Conservation (phyloP, 2,113 vertebrate genomes). For the Mirza zaza region DNA sequence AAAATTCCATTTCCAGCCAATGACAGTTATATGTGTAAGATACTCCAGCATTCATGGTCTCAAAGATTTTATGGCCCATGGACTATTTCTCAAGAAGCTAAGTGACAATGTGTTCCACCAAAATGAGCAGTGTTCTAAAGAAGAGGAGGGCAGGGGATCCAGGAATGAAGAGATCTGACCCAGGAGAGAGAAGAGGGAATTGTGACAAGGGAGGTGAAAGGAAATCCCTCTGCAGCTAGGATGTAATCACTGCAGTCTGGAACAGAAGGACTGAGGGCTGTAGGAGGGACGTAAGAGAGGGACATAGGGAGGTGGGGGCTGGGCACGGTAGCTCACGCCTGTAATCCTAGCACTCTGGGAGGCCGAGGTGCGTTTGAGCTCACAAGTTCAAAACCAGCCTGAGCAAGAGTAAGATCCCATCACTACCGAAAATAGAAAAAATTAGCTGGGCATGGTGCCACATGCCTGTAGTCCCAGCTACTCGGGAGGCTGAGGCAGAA, state of each 20-base stretch:
- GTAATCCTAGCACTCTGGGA: too few relatives aligned
- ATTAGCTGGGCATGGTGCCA: too few relatives aligned
- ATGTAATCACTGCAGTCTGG: background rate
- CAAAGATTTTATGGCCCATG: background rate
- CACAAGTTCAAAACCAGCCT: too few relatives aligned
- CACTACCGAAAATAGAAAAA: too few relatives aligned
- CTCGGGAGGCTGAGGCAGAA: too few relatives aligned
- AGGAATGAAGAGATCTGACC: background rate
- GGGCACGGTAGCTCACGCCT: too few relatives aligned
- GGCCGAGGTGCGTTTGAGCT: too few relatives aligned
- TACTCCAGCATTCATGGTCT: background rate
- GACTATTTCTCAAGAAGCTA: background rate
- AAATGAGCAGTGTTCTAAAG: background rate
- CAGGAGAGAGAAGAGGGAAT: background rate
- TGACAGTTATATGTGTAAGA: background rate
- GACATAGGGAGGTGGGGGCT: background rate
- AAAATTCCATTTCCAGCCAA: background rate
- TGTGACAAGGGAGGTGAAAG: background rate
- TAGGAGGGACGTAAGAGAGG: background rate
- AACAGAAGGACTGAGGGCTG: background rate
- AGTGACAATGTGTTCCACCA: background rate
- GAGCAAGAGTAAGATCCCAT: too few relatives aligned
- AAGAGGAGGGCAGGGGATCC: background rate
- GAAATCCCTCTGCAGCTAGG: background rate
- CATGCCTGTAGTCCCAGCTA: too few relatives aligned